Evolutionary conservation across 2,888 invertebrate genomes (phyloP), one percentile per base, ranked within the genome.

Genomic region (Hypomecis atomaria): DNA sequence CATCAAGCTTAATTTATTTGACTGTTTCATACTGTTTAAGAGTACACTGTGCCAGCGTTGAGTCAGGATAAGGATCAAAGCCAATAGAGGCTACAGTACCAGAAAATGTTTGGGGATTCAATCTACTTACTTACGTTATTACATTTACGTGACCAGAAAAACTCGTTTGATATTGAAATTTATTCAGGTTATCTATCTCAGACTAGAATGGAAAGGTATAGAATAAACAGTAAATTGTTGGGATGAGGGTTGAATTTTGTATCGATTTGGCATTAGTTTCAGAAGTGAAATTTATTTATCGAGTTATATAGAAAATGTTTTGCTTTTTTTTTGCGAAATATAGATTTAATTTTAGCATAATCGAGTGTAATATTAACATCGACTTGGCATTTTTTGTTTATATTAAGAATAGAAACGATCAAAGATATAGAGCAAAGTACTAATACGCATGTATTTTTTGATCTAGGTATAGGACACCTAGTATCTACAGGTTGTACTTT

Each of bases 51-150:
- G 4, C 6, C 50, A 64, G 71, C 66, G 74, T 71, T 62, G 70
- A 76, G 73, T 76, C 75, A 76, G 78, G 78, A 79, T 78, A 77
- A 75, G 75, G 78, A 82, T 81, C 79, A 83, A 84, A 84, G 81
- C 78, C 80, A 83, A 83, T 83, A 79, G 71, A 78, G 71, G 73
- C 76, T 78, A 83, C 81, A 81, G 79, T 72, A 82, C 77, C 79
- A 83, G 85, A 84, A 85, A 84, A 85, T 82, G 77, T 80, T 83
- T 78, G 67, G 81, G 82, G 83, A 82, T 84, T 84, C 86, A 86
- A 87, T 87, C 81, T 86, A 82, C 83, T 87, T 86, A 86, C 79
- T 86, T 85, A 85, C 79, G 78, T 83, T 86, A 87, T 85, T 83
- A 82, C 80, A 73, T 80, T 81, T 81, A 81, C 86, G 85, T 85